These are phyloP conservation scores for Camponotus floridanus DNA, from an alignment of 1,140 invertebrate species.

Conservation along the genomic window DNA sequence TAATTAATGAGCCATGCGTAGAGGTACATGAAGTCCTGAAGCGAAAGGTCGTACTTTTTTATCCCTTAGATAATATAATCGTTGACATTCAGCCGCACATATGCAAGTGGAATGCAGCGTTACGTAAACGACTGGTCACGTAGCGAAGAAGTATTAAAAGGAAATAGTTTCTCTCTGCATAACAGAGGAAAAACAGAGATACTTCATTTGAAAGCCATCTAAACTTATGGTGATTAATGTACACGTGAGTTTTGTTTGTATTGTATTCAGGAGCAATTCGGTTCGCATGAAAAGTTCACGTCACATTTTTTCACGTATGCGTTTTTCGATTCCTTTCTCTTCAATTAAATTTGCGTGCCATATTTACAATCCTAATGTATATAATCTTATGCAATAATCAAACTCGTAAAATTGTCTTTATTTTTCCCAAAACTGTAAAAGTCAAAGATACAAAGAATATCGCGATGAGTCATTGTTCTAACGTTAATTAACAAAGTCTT, in stretches of 20 bases:
- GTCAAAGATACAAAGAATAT: background rate
- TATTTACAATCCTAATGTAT: background rate
- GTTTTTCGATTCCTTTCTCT: background rate
- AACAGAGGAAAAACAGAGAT: background rate
- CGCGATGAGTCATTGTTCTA: background rate
- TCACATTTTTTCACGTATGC: background rate
- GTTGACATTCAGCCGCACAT: conserved; percentile 30
- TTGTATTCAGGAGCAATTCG: background rate
- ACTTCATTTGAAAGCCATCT: background rate
- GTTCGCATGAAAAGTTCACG: background rate
- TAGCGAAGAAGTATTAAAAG: conserved; percentile 9
- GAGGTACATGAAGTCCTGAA: conserved; percentile 34
- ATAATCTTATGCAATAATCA: background rate
- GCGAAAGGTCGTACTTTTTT: conserved; percentile 50
- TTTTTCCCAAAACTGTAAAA: background rate
- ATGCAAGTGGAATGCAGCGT: conserved; percentile 11
- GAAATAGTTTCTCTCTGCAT: background rate
- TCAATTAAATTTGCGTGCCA: background rate
- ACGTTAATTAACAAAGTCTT: background rate
- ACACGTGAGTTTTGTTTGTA: background rate
- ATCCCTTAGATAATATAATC: conserved; percentile 42
- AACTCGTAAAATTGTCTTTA: background rate
- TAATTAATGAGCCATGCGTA: conserved; percentile 42
- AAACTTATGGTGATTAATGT: too few species aligned
- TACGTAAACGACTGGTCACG: conserved; percentile 20